Conservation (phyloP, 2,113 vertebrate species). For the Meleagris gallopavo region DNA sequence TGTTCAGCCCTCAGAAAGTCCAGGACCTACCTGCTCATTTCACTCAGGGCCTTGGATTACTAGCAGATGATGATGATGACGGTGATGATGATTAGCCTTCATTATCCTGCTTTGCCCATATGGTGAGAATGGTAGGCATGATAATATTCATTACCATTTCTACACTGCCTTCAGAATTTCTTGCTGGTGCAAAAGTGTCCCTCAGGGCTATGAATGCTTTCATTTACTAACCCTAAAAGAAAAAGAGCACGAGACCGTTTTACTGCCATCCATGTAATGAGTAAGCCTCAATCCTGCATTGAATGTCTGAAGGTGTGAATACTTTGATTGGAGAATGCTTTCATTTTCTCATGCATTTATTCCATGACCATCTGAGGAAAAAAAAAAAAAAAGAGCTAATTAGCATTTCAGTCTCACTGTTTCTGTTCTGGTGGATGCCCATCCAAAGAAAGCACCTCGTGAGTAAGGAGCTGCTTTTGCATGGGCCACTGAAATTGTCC, state of each 20-base stretch:
- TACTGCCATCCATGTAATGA: not conserved
- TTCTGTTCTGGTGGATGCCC: not conserved
- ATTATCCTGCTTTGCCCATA: not conserved
- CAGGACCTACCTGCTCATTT: not conserved
- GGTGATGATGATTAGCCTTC: not conserved
- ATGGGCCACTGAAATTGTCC: not conserved
- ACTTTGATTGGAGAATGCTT: not conserved
- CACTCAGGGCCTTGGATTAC: not conserved
- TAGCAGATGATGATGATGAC: not conserved
- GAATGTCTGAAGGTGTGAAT: not conserved
- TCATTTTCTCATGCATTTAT: not conserved
- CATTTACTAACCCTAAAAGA: not conserved
- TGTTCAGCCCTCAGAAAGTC: not conserved
- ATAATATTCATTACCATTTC: not conserved
- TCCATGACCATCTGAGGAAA: not conserved
- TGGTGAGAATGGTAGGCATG: not conserved
- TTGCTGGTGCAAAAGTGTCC: not conserved
- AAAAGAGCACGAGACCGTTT: not conserved
- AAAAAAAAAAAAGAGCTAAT: not conserved
- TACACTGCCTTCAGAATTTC: not conserved
- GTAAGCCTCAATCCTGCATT: not conserved
- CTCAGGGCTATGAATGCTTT: not conserved
- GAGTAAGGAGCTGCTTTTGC: not conserved
- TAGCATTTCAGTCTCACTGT: not conserved
- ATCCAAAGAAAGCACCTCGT: not conserved